Conservation (phyloP, 2,113 vertebrate species). For the Corydoras sp. region DNA sequence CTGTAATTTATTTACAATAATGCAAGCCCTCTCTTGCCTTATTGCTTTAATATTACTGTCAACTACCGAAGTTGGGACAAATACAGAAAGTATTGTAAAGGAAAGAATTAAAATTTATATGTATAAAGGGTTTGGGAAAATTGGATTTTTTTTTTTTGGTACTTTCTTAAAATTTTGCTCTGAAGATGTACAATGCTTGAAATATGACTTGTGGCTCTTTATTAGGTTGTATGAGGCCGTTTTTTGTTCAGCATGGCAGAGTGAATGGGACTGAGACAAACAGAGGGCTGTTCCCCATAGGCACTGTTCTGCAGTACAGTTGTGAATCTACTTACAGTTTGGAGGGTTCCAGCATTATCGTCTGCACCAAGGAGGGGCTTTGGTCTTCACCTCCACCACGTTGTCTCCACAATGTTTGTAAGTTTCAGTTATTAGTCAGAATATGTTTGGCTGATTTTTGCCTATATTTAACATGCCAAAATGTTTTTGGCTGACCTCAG, state of each 20-base stretch:
- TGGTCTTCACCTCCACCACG: slow-evolving; percentile 60
- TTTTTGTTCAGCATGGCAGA: slow-evolving; percentile 58
- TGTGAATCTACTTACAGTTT: slow-evolving; percentile 61
- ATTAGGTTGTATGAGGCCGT: slow-evolving; percentile 58
- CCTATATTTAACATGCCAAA: no score
- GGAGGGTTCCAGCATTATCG: slow-evolving; percentile 58
- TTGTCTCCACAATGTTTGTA: slow-evolving; percentile 60
- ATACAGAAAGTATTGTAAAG: no score
- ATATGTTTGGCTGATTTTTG: not conserved
- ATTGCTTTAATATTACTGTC: no score
- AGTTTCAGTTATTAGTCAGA: slow-evolving; percentile 10
- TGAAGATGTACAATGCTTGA: no score
- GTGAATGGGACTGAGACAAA: slow-evolving; percentile 67
- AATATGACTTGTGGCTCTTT: not conserved
- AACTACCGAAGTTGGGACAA: no score
- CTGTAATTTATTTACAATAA: no score
- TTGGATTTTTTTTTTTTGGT: no score
- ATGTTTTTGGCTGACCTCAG: no score
- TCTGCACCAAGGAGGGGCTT: slow-evolving; percentile 56
- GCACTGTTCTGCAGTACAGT: slow-evolving; percentile 63
- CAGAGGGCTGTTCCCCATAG: slow-evolving; percentile 59
- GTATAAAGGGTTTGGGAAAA: no score
- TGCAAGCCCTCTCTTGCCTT: no score
- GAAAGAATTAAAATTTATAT: no score
- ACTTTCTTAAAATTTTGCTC: no score